Conservation (phyloP, 2,888 invertebrate species). For the Andrena haemorrhoa region DNA sequence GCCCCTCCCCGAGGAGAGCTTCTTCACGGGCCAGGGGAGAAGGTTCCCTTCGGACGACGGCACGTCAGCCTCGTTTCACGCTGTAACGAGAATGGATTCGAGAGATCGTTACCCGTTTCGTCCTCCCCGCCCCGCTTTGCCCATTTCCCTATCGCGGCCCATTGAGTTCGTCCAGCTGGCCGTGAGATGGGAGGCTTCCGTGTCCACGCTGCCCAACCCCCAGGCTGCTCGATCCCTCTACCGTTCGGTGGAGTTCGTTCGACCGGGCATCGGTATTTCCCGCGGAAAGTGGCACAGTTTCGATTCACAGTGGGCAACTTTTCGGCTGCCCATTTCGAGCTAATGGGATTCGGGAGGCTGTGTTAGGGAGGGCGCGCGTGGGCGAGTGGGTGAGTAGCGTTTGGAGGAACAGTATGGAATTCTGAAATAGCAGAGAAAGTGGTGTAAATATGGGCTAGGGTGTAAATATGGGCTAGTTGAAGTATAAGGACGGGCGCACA, state of each 20-base stretch:
- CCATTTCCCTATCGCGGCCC: conserved; percentile 45
- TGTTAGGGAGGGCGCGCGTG: neutral
- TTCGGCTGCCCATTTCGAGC: too few relatives aligned
- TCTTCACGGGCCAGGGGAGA: conserved; percentile 14
- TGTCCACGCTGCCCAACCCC: neutral
- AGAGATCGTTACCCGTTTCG: conserved; percentile 50
- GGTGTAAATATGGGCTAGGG: too few relatives aligned
- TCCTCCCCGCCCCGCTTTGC: neutral
- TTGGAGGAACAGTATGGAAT: neutral
- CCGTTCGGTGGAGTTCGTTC: neutral
- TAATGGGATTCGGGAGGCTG: neutral
- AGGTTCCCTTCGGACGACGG: conserved; percentile 22
- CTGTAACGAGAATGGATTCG: conserved; percentile 60
- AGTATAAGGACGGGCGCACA: too few relatives aligned
- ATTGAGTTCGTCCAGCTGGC: conserved; percentile 40
- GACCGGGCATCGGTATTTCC: neutral
- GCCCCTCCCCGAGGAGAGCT: conserved; percentile 49
- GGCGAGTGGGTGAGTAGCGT: neutral
- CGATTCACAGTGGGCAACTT: too few relatives aligned
- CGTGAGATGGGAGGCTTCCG: neutral
- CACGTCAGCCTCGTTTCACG: conserved; percentile 53
- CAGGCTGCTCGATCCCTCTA: neutral
- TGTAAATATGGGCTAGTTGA: too few relatives aligned
- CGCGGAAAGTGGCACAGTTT: too few relatives aligned
- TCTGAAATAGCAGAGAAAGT: neutral